Conservation (phyloP, 2,113 vertebrate genomes). For the Sorex araneus region DNA sequence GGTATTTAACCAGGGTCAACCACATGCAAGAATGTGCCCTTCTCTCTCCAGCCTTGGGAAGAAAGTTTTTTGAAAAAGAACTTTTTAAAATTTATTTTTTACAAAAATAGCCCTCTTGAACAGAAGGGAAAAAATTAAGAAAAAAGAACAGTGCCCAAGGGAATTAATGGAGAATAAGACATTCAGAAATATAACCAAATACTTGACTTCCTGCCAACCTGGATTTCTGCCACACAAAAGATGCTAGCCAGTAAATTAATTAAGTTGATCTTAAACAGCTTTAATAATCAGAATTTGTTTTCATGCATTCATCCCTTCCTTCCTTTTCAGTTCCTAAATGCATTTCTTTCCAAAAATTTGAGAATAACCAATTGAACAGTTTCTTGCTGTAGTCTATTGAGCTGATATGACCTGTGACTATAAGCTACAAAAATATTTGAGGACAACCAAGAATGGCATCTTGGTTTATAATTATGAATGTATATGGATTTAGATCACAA, state of each 20-base stretch:
- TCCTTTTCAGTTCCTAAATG: slow-evolving; percentile 19
- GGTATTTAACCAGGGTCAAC: too few species aligned
- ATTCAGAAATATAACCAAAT: slow-evolving; percentile 60
- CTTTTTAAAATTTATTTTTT: too few species aligned
- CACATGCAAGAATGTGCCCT: too few species aligned
- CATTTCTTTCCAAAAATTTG: slow-evolving; percentile 40
- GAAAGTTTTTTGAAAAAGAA: slow-evolving; percentile 14
- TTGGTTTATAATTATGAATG: slow-evolving; percentile 34
- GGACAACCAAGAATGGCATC: not conserved
- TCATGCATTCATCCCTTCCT: slow-evolving; percentile 23
- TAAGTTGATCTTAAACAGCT: slow-evolving; percentile 24
- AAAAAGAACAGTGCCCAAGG: not conserved
- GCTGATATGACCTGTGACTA: slow-evolving; percentile 47
- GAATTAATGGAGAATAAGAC: slow-evolving; percentile 26
- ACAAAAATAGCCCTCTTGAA: too few species aligned
- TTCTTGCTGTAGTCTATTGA: slow-evolving; percentile 28
- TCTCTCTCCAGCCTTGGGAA: too few species aligned
- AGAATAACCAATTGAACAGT: slow-evolving; percentile 46
- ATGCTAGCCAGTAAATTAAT: slow-evolving; percentile 53
- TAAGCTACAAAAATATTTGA: slow-evolving; percentile 24
- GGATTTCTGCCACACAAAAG: slow-evolving; percentile 16
- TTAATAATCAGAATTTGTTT: slow-evolving; percentile 33
- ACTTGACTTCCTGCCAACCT: slow-evolving; percentile 24
- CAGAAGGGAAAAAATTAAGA: too few species aligned
- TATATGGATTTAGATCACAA: slow-evolving; percentile 44